A percentile compares a stretch with the other conserved stretches of the same genome.
These are phyloP conservation scores for Dascyllus trimaculatus DNA, from an alignment of 2,113 vertebrate genomes.

Conservation along the genomic window DNA sequence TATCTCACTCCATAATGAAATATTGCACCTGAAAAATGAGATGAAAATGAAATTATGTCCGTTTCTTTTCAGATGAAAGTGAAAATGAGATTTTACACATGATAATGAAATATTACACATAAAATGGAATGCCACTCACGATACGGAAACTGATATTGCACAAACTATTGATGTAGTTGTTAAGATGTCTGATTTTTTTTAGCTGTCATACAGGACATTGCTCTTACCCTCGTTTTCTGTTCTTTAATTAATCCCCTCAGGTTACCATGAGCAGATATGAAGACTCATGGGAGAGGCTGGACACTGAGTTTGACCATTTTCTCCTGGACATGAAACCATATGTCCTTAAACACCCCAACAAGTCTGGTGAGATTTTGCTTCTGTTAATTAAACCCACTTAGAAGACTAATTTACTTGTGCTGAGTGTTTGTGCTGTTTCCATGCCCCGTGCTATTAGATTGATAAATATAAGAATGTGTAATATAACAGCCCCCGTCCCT, in stretches of 20 bases:
- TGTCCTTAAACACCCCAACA: slow-evolving; percentile 88
- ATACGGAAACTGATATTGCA: too few relatives aligned
- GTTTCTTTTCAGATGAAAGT: too few relatives aligned
- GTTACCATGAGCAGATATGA: slow-evolving; percentile 85
- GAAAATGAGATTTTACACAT: too few relatives aligned
- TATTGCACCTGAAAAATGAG: too few relatives aligned
- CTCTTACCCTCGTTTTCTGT: background rate
- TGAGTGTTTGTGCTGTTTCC: background rate
- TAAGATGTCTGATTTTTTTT: too few relatives aligned
- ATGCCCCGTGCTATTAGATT: background rate
- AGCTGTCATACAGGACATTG: too few relatives aligned
- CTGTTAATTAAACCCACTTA: background rate
- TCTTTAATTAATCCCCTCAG: slow-evolving; percentile 1
- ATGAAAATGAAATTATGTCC: too few relatives aligned
- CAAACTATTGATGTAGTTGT: too few relatives aligned
- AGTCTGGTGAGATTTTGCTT: slow-evolving; percentile 85
- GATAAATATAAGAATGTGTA: too few relatives aligned
- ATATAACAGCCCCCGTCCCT: background rate
- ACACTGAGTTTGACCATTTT: slow-evolving; percentile 91
- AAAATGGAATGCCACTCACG: too few relatives aligned
- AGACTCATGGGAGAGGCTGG: slow-evolving; percentile 87
- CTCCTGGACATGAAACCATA: slow-evolving; percentile 94
- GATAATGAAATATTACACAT: too few relatives aligned
- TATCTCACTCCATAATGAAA: too few relatives aligned
- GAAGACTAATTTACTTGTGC: background rate